A percentile compares a stretch with the other conserved stretches of the same genome.
Conservation (phyloP, 2,797 vertebrate genomes). For the Hoplostethus atlanticus region DNA sequence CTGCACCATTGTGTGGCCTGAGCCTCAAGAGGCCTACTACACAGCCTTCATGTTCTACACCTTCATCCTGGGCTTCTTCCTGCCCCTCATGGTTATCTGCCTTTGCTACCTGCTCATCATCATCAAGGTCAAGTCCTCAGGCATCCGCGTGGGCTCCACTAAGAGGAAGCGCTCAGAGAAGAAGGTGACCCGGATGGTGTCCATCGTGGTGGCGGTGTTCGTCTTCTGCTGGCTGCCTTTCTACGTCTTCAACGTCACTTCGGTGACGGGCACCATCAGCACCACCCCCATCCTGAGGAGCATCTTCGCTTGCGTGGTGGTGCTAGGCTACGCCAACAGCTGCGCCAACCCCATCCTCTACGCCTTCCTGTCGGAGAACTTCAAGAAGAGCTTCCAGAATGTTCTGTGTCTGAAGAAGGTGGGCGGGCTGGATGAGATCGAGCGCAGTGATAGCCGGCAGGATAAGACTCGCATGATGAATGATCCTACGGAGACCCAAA, state of each 20-base stretch:
- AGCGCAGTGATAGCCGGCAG: slow-evolving; percentile 93
- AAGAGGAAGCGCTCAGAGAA: slow-evolving; percentile 95
- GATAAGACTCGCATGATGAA: slow-evolving; percentile 93
- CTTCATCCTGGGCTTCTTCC: slow-evolving; percentile 94
- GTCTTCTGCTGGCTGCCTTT: slow-evolving; percentile 98
- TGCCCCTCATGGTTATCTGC: slow-evolving; percentile 96
- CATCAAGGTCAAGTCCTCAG: slow-evolving; percentile 94
- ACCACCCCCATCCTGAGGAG: slow-evolving; percentile 93
- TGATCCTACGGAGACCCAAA: slow-evolving; percentile 94
- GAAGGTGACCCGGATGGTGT: slow-evolving; percentile 97
- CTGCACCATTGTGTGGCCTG: slow-evolving; percentile 97
- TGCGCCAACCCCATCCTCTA: slow-evolving; percentile 98
- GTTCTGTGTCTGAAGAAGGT: slow-evolving; percentile 94
- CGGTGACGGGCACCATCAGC: slow-evolving; percentile 90
- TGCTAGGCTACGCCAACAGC: slow-evolving; percentile 96
- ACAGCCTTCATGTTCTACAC: slow-evolving; percentile 96
- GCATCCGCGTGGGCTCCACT: slow-evolving; percentile 93
- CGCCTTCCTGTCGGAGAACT: slow-evolving; percentile 97
- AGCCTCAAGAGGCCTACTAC: slow-evolving; percentile 93
- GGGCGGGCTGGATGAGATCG: slow-evolving; percentile 89
- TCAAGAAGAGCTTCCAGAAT: slow-evolving; percentile 99
- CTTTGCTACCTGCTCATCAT: slow-evolving; percentile 97
- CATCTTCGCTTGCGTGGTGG: slow-evolving; percentile 96
- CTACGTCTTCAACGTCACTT: slow-evolving; percentile 97
- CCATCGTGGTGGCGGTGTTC: slow-evolving; percentile 95